Conservation (phyloP, 2,888 invertebrate species). For the Palloptera scutellata region DNA sequence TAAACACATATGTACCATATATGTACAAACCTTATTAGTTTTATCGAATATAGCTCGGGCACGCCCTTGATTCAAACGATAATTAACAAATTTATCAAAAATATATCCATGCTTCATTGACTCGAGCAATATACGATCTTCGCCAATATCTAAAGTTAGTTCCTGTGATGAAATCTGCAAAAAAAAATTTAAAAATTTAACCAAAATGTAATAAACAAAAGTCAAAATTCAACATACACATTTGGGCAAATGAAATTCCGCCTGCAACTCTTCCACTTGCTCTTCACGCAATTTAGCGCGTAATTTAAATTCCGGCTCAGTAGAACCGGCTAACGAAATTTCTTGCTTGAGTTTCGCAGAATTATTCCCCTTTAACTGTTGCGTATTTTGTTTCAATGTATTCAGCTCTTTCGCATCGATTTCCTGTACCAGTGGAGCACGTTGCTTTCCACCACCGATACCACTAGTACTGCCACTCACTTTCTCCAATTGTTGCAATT, state of each 20-base stretch:
- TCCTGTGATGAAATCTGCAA: constrained; percentile 70
- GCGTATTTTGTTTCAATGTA: constrained; percentile 45
- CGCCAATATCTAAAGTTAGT: constrained; percentile 74
- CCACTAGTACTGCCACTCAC: background rate
- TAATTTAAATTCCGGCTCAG: constrained; percentile 69
- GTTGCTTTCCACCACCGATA: background rate
- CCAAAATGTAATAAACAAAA: background rate
- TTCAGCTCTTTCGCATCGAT: constrained; percentile 57
- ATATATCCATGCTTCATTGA: constrained; percentile 69
- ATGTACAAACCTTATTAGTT: constrained; percentile 64
- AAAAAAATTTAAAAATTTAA: constrained; percentile 11
- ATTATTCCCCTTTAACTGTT: constrained; percentile 38
- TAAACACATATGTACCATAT: background rate
- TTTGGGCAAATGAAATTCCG: constrained; percentile 62
- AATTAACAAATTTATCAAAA: constrained; percentile 76
- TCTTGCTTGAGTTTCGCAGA: constrained; percentile 46
- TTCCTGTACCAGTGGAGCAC: constrained; percentile 69
- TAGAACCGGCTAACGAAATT: constrained; percentile 51
- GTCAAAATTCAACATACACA: constrained; percentile 49
- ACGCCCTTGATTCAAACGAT: constrained; percentile 70
- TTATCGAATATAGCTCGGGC: constrained; percentile 67
- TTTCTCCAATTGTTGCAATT: constrained; percentile 40
- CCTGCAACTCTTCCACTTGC: constrained; percentile 55
- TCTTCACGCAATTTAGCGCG: constrained; percentile 67
- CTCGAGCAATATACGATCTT: constrained; percentile 77